Conservation (phyloP, 2,888 invertebrate species). For the Harpalus rubripes region DNA sequence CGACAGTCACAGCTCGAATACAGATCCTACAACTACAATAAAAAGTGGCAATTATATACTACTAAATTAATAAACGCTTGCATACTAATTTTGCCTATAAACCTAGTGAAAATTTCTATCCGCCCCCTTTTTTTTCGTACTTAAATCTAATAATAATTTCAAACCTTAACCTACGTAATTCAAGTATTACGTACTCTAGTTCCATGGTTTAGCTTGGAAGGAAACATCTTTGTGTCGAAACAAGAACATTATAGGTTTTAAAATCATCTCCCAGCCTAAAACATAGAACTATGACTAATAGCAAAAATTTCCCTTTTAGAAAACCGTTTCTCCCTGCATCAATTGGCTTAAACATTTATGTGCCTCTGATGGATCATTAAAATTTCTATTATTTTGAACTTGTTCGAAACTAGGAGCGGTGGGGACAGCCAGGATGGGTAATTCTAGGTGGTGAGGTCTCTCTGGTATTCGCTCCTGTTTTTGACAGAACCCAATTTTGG, state of each 20-base stretch:
- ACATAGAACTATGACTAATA: background rate
- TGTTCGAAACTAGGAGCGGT: background rate
- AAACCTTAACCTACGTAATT: background rate
- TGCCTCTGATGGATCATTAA: background rate
- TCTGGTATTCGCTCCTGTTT: background rate
- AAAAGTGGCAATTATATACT: too few species aligned
- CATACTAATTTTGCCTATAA: too few species aligned
- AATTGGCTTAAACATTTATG: background rate
- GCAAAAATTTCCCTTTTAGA: background rate
- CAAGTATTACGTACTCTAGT: background rate
- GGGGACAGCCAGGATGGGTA: background rate
- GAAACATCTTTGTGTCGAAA: background rate
- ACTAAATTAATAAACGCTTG: too few species aligned
- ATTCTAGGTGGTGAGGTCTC: background rate
- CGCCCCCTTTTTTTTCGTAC: background rate
- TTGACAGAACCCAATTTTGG: too few species aligned
- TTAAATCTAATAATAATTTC: background rate
- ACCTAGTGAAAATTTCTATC: too few species aligned
- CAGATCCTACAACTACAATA: background rate
- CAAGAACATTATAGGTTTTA: background rate
- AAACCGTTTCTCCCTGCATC: background rate
- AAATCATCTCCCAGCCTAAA: background rate
- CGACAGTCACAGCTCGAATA: too few species aligned
- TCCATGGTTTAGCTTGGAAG: background rate
- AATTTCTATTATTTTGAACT: background rate